phyloP scores from a whole-genome alignment of 2,113 vertebrate species.

The Haemorhous mexicanus region DNA sequence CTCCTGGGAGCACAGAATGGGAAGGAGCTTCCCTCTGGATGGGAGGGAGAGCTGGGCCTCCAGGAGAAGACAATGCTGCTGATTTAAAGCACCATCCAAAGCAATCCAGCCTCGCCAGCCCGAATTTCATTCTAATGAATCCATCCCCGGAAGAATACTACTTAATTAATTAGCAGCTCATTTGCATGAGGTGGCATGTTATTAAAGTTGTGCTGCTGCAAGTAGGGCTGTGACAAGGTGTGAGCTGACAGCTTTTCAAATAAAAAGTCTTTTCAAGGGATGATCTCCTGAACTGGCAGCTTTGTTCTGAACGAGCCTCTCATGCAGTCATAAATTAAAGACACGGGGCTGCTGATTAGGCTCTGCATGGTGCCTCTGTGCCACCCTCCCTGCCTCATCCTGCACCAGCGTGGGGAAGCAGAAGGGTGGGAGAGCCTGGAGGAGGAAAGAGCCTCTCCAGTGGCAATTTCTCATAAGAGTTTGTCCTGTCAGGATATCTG shows the following conservation, averaged over 20 bases:
- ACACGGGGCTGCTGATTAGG: slow-evolving; percentile 7
- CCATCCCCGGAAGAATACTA: slow-evolving; percentile 65
- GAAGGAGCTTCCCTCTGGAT: not conserved
- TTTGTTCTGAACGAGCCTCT: slow-evolving; percentile 64
- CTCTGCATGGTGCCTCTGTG: not conserved
- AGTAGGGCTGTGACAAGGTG: slow-evolving; percentile 61
- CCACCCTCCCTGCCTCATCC: not conserved
- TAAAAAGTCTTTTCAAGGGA: slow-evolving; percentile 50
- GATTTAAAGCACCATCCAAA: not conserved
- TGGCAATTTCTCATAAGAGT: not conserved
- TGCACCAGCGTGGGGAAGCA: not conserved
- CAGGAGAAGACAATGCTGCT: not conserved
- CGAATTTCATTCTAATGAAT: slow-evolving; percentile 60
- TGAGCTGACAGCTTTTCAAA: slow-evolving; percentile 67
- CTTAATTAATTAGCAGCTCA: slow-evolving; percentile 77
- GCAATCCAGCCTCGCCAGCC: not conserved
- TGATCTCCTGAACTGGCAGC: slow-evolving; percentile 44
- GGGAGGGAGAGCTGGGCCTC: not conserved
- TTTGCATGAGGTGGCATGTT: slow-evolving; percentile 74
- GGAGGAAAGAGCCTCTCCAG: not conserved
- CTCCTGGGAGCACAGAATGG: not conserved
- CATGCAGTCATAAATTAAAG: slow-evolving; percentile 56
- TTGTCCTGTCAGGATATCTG: not conserved
- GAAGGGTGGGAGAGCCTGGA: not conserved
- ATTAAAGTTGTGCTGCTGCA: slow-evolving; percentile 67